These are phyloP conservation scores for Masticophis lateralis DNA, from an alignment of 2,797 vertebrate species.

Conservation along the genomic window DNA sequence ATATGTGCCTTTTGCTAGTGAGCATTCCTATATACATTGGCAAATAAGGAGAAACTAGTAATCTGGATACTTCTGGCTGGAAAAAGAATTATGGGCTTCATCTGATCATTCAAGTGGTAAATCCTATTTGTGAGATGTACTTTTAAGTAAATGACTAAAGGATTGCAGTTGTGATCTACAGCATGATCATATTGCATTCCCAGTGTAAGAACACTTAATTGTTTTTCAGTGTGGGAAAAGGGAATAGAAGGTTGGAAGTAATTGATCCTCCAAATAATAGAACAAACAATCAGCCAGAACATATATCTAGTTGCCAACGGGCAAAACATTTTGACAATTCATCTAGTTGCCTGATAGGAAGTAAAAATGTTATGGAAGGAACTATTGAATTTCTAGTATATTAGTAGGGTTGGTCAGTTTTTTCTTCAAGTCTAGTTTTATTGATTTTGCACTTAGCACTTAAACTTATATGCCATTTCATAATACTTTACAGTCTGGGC, in stretches of 20 bases:
- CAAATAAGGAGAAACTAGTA: not conserved
- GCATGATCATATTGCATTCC: not conserved
- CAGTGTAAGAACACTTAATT: not conserved
- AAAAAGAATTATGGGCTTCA: not conserved
- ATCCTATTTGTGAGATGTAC: not conserved
- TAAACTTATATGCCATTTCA: not conserved
- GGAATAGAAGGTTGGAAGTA: not conserved
- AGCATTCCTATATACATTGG: not conserved
- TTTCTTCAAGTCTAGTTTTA: not conserved
- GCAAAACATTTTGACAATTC: conserved; percentile 8
- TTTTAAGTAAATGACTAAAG: not conserved
- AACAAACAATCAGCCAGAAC: not conserved
- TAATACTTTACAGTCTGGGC: not conserved
- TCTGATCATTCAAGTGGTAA: not conserved
- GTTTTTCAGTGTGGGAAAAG: not conserved
- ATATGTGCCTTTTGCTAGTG: not conserved
- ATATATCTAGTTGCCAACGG: not conserved
- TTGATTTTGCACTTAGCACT: not conserved
- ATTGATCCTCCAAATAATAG: not conserved
- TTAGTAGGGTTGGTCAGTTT: not conserved
- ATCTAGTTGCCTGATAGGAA: not conserved
- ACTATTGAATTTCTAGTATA: not conserved
- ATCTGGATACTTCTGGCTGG: not conserved
- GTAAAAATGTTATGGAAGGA: not conserved
- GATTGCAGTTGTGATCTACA: not conserved